Percentiles rank a stretch among this genome's conserved stretches.
Conservation (phyloP, 2,888 invertebrate species). For the Amblyjoppa fuscipennis region DNA sequence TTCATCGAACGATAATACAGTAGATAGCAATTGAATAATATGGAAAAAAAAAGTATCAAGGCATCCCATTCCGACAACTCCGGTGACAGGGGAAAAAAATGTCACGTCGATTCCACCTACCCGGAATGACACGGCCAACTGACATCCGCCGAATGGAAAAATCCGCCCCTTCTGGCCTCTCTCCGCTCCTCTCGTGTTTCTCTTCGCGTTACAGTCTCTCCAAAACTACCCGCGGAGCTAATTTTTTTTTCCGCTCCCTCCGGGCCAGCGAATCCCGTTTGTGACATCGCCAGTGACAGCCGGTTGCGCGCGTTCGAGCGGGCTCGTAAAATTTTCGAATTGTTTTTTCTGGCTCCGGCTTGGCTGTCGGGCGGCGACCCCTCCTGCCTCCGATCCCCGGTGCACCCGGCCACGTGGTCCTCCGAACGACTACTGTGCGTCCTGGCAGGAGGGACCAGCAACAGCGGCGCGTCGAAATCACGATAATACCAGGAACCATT, state of each 20-base stretch:
- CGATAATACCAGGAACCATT: constrained; percentile 59
- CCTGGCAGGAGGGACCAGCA: background rate
- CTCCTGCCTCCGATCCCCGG: background rate
- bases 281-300: constrained; percentile 46
- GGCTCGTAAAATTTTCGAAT: constrained; percentile 69
- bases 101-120: constrained; percentile 30
- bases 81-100: constrained; percentile 21
- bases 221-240: constrained; percentile 13
- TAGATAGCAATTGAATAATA: background rate
- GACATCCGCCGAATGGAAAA: constrained; percentile 53
- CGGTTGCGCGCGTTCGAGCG: constrained; percentile 14
- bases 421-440: constrained; percentile 5
- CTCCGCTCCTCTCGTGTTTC: background rate
- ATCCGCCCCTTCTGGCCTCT: constrained; percentile 21
- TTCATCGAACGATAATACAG: background rate
- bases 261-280: constrained; percentile 19
- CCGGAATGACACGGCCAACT: constrained; percentile 48
- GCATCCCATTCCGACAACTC: background rate
- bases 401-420: constrained; percentile 30
- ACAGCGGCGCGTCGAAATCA: constrained; percentile 45
- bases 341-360: constrained; percentile 58
- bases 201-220: constrained; percentile 15
- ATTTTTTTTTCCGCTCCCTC: background rate
- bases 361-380: background rate
- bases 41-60: background rate